These are phyloP conservation scores for Limosa lapponica DNA, from an alignment of 2,797 vertebrate genomes.

Conservation along the genomic window DNA sequence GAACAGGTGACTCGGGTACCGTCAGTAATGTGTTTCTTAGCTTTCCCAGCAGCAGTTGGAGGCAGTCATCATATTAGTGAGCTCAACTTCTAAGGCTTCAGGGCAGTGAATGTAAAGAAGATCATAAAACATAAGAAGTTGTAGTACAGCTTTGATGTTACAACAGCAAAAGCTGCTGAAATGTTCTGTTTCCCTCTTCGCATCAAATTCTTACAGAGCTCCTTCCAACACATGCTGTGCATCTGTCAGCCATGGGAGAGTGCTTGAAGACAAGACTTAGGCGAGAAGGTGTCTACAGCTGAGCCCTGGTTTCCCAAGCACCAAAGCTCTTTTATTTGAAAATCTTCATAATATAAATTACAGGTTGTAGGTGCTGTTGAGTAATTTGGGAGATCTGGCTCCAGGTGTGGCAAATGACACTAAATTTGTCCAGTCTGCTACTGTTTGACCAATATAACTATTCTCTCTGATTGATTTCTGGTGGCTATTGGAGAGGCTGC, in stretches of 20 bases:
- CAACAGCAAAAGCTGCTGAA: not conserved
- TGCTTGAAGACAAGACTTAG: not conserved
- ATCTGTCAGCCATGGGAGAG: not conserved
- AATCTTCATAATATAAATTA: not conserved
- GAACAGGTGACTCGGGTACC: not conserved
- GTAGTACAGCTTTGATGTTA: not conserved
- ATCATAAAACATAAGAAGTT: not conserved
- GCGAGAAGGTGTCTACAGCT: not conserved
- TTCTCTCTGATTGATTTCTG: not conserved
- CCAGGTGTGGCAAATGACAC: not conserved
- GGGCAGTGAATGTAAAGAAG: not conserved
- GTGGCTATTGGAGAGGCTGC: not conserved
- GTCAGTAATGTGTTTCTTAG: not conserved
- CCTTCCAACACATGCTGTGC: not conserved
- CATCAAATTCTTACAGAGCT: not conserved
- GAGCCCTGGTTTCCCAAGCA: not conserved
- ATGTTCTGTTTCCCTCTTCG: not conserved
- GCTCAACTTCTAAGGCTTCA: not conserved
- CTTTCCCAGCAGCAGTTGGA: not conserved
- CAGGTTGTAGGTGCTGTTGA: not conserved
- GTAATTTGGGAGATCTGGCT: not conserved
- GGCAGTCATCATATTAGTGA: not conserved
- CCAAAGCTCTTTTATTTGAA: not conserved
- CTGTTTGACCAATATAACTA: not conserved
- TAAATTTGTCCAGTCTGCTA: not conserved